Base-by-base conservation (phyloP, 1,140 invertebrate genomes). In the Penaeus chinensis region DNA sequence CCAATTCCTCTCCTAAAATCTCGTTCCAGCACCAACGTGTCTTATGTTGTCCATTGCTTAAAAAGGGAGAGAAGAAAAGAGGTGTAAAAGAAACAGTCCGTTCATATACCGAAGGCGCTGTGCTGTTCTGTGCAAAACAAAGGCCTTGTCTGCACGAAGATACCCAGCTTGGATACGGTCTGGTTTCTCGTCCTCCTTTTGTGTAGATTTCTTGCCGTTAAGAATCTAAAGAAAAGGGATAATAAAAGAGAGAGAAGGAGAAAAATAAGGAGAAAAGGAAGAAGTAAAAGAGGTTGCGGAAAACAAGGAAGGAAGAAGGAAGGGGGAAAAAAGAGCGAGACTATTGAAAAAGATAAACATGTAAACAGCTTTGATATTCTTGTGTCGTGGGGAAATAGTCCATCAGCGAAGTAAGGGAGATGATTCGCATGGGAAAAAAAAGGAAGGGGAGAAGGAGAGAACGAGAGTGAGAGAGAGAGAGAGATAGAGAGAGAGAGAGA, bases 401-500 rank as follows among this genome's bases (percentile, higher is more conserved):
- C 16, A 54, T 54, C 54, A 54, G 54, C 20, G 65, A 66, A 24
- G 54, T 16, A 54, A 54, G 54, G 54, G 54, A 54, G 54, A 54
- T 16, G 54, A 54, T 54, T 54, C 54, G 54, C 10, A 16, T 54
- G 54, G 54, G 10, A 16, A 2, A 16, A 71, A 71, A 32, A 32
- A 71, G 16, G 32, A 20, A 32, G 42, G n/a, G 22, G 54, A 54
- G 54, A 60, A 7, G 10, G 2, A 24, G 77, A 79, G 77, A 60
- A 47, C 19, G 77, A 60, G 54, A 60, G 54, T 24, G 77, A 54
- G 77, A 60, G 77, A 79, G 77, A 79, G 77, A 61, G 42, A 61
- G 32, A 71, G 66, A 19, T 10, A 71, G 32, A 32, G 66, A 32
- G 32, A 32, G 32, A 32, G 66, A 32, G 66, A 32, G 32, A 32